Base-by-base conservation (phyloP, 2,113 vertebrate species). In the Nicator chloris region DNA sequence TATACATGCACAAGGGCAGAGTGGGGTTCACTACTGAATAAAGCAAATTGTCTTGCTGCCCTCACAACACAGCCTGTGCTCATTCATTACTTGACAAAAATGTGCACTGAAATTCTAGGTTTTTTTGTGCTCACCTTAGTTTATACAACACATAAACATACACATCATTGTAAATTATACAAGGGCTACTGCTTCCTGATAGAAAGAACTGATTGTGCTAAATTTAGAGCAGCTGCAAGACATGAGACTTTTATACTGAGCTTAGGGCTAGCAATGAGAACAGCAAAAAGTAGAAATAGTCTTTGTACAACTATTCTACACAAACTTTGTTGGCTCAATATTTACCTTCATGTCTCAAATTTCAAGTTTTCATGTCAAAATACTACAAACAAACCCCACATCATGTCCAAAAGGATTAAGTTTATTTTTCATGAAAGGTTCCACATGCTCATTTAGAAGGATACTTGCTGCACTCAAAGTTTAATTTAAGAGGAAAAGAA, bases 361-460 rank as follows among this genome's bases (percentile, higher is more conserved):
- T 54, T 94, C 76, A 88, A 73, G 37, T 83, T 77, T 83, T 68
- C 22, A 26, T 79, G 30, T 86, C 71, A 90, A 91, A 90, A 86
- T 75, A 83, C 56, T 91, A 88, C 37, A 92, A 89, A 88, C 28
- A 77, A 88, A 70, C 22, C 68, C 76, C 79, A 85, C 31, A 65
- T 59, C 31, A 22, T 19, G 37, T 88, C 88, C 63, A 86, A 82
- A 88, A 96, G 47, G 60, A 88, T 86, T 72, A 82, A 42, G 33
- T 91, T 96, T 96, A 94, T 93, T 97, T 94, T 85, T 82, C 64
- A 71, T 33, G 28, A 93, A 73, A 93, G 11, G 79, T 95, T 95
- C 79, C 90, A 93, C 80, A 71, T 60, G 77, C 69, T 91, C 42
- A 80, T 82, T 76, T 90, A 56, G 63, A 89, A 92, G 39, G 35